A percentile compares a stretch with the other conserved stretches of the same genome.
Evolutionary conservation across 2,888 invertebrate species (phyloP).

Genomic region (Euzophera pinguis): DNA sequence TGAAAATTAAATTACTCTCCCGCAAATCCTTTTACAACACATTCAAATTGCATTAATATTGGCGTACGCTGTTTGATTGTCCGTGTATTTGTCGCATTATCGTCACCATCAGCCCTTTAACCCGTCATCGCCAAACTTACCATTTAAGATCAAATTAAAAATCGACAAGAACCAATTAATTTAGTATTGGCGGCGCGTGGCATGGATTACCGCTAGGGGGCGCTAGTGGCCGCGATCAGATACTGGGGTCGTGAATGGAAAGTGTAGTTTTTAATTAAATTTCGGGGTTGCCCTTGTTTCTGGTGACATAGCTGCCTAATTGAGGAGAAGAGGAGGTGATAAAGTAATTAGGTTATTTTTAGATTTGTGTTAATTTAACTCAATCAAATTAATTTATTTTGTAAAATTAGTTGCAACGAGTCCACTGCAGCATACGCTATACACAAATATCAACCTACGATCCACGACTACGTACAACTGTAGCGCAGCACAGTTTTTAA

Average conservation of each 20-base stretch:
- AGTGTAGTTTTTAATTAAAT: slow-evolving; percentile 7
- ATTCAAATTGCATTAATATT: not conserved
- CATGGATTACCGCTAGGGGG: slow-evolving; percentile 24
- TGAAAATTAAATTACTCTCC: not conserved
- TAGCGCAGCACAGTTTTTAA: too few species aligned
- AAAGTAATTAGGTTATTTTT: not conserved
- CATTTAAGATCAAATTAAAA: slow-evolving; percentile 12
- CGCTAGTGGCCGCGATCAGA: not conserved
- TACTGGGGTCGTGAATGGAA: slow-evolving; percentile 5
- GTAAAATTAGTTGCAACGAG: too few species aligned
- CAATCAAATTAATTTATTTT: too few species aligned
- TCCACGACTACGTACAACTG: too few species aligned
- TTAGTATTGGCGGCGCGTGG: slow-evolving; percentile 25
- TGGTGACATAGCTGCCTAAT: not conserved
- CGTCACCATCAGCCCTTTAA: slow-evolving; percentile 1
- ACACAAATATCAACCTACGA: too few species aligned
- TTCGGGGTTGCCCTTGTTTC: not conserved
- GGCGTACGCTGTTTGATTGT: not conserved
- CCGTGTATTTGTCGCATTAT: not conserved
- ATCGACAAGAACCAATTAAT: slow-evolving; percentile 5
- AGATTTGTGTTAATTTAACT: too few species aligned
- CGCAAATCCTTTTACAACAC: not conserved
- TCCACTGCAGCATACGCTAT: too few species aligned
- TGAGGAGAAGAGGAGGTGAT: not conserved
- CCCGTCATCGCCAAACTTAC: slow-evolving; percentile 1